phyloP scores from a whole-genome alignment of 1,140 invertebrate genomes.

The Radopholus similis region DNA sequence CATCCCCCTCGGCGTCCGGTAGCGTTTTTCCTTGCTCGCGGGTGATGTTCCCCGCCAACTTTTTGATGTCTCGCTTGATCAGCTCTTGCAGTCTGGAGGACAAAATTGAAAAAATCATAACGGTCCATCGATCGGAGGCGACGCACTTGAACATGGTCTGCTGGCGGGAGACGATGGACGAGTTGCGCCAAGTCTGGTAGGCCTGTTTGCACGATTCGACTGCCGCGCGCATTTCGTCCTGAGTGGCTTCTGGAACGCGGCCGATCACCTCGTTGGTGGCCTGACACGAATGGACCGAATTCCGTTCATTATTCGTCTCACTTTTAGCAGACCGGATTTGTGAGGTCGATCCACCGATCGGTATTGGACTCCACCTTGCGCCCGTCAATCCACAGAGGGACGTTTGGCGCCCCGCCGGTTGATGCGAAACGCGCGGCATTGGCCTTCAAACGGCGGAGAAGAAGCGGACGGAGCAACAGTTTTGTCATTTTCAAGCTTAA shows the following conservation, averaged over 20 bases:
- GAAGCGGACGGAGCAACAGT: no score
- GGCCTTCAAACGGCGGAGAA: neutral
- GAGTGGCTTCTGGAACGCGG: constrained; percentile 83
- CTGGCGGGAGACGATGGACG: constrained; percentile 86
- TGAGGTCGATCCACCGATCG: constrained; percentile 55
- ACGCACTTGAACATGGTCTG: constrained; percentile 77
- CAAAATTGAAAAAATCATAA: neutral
- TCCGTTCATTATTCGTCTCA: neutral
- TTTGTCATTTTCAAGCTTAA: no score
- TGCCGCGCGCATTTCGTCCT: constrained; percentile 83
- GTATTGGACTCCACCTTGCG: constrained; percentile 58
- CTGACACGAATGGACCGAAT: constrained; percentile 58
- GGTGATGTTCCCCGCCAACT: constrained; percentile 85
- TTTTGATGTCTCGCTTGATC: constrained; percentile 75
- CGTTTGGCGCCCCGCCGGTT: constrained; percentile 37
- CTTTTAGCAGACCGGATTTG: constrained; percentile 49
- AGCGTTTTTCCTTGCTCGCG: constrained; percentile 95
- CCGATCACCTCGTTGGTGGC: constrained; percentile 70
- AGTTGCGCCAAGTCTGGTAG: constrained; percentile 79
- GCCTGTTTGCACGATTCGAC: constrained; percentile 79
- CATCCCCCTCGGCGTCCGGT: constrained; percentile 94
- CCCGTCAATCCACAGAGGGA: constrained; percentile 60
- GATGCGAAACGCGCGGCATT: neutral
- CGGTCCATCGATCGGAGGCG: neutral
- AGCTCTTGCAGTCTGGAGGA: constrained; percentile 72